Evolutionary conservation across 2,797 vertebrate genomes (phyloP), one percentile per base, ranked within the genome.

Genomic region (Tapirus indicus): DNA sequence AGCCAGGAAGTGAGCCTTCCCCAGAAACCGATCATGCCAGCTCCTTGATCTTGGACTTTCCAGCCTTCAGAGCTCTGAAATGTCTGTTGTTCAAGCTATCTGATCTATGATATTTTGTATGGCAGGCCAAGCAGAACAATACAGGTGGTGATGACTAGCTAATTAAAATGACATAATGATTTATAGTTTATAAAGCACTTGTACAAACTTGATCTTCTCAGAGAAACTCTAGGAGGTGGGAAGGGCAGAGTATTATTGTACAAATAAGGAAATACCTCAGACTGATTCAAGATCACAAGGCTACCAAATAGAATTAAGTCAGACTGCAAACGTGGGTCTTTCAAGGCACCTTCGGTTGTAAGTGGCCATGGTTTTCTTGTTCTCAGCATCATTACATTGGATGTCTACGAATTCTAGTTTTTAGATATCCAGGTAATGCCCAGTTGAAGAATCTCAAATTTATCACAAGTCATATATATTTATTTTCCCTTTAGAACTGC

Each of bases 251-350:
- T 54, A 75, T 71, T 85, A 75, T 79, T 60, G 95, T 77, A 89
- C 35, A 94, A 84, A 96, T 49, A 80, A 93, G 74, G 38, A 72
- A 94, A 58, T 14, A 92, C 12, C n/a, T 92, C 32, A 72, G 41
- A 62, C 44, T 52, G 8, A 12, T 84, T 93, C 60, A 52, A 71
- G 91, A 38, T 44, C 44, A 95, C 54, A 87, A 54, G 71, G 49
- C 49, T 47, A 62, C 49, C 52, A 17, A 5, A 20, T 54, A 23
- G 44, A 94, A 88, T 82, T 41, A 32, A 88, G 47, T 66, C 5
- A 13, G 23, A 77, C 14, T 35, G 1, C 32, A 78, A 54, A 44
- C 27, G 25, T 83, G 41, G 58, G 27, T 79, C 62, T 88, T 82
- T 64, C 32, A 78, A 91, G 25, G 29, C 1, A 64, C 0, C 14